phyloP scores from a whole-genome alignment of 2,888 invertebrate species.

The Phengaris alcon region DNA sequence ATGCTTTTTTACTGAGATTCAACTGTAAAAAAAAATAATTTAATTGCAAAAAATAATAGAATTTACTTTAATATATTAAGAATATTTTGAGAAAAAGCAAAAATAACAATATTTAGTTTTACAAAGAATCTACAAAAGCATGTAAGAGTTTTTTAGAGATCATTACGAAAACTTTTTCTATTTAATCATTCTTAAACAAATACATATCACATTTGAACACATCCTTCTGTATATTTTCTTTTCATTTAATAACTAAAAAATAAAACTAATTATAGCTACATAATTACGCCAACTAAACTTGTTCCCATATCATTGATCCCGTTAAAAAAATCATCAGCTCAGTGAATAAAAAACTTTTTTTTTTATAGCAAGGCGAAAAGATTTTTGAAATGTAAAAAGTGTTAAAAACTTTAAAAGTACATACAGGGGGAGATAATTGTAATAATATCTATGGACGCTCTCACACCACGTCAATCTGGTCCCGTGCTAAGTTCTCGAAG shows the following conservation, averaged over 20 bases:
- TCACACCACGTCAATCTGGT: too few species aligned
- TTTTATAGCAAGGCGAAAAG: background rate
- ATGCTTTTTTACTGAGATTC: conserved; percentile 38
- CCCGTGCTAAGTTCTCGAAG: too few species aligned
- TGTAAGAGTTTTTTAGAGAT: conserved; percentile 76
- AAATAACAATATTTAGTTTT: conserved; percentile 27
- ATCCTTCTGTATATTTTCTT: conserved; percentile 66
- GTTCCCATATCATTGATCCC: conserved; percentile 49
- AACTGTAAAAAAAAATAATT: conserved; percentile 31
- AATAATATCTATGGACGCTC: too few species aligned
- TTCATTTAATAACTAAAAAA: conserved; percentile 46
- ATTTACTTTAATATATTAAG: conserved; percentile 20
- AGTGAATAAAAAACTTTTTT: background rate
- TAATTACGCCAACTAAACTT: conserved; percentile 37
- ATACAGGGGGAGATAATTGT: too few species aligned
- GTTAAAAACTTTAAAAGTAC: conserved; percentile 13
- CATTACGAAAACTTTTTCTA: conserved; percentile 74
- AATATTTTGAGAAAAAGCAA: conserved; percentile 1
- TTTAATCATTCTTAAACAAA: conserved; percentile 68
- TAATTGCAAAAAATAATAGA: conserved; percentile 14
- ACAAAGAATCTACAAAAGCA: conserved; percentile 48
- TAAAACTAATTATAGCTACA: conserved; percentile 42
- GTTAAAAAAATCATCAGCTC: conserved; percentile 37
- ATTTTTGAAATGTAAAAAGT: conserved; percentile 25
- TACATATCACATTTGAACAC: conserved; percentile 79